These are phyloP conservation scores for Streptopelia turtur DNA, from an alignment of 2,797 vertebrate species.

Conservation along the genomic window DNA sequence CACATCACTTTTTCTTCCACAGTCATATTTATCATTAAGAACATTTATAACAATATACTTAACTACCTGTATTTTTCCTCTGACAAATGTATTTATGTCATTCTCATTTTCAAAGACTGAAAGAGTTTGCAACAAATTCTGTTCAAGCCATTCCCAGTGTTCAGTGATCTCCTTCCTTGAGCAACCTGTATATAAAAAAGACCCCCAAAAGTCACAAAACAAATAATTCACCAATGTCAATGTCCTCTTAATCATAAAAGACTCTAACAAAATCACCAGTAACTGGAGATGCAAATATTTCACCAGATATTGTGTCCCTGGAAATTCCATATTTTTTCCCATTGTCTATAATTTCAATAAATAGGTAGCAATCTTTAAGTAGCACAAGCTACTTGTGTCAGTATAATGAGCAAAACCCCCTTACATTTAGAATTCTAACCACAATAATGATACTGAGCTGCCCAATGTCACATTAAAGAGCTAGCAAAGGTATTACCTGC, in stretches of 20 bases:
- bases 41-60: not conserved
- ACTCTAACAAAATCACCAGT: not conserved
- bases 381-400: not conserved
- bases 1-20: not conserved
- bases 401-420: not conserved
- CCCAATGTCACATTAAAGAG: not conserved
- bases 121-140: constrained; percentile 95
- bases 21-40: not conserved
- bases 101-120: constrained; percentile 99
- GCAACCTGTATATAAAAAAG: constrained; percentile 80
- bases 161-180: constrained; percentile 96
- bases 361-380: not conserved
- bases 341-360: not conserved
- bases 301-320: not conserved
- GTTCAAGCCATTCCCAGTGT: constrained; percentile 99
- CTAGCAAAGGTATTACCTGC: not conserved
- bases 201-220: not conserved
- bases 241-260: not conserved
- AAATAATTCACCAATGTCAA: not conserved
- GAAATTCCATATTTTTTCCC: not conserved
- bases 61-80: constrained; percentile 96
- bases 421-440: not conserved
- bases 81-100: constrained; percentile 96
- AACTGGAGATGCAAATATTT: not conserved
- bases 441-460: rapidly evolving